A percentile compares a stretch with the other conserved stretches of the same genome.
phyloP scores from a whole-genome alignment of 2,888 invertebrate species.

The Hymenopus coronatus region DNA sequence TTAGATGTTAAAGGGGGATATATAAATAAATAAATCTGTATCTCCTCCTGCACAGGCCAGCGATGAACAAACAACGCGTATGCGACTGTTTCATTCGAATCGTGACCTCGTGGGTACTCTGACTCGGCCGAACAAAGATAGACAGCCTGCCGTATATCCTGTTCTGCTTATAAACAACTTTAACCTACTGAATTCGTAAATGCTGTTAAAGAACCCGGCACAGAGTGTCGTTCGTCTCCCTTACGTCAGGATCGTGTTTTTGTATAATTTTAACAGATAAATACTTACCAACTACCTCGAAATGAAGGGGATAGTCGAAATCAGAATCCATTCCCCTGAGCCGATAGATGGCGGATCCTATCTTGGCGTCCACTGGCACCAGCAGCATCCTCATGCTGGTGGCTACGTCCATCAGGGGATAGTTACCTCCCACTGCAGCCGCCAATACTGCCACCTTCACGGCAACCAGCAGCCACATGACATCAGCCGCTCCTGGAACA shows the following conservation, averaged over 20 bases:
- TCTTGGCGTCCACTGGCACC: conserved; percentile 78
- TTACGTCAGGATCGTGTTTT: not conserved
- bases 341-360: conserved; percentile 82
- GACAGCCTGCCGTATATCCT: too few relatives aligned
- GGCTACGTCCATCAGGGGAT: conserved; percentile 81
- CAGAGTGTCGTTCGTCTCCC: not conserved
- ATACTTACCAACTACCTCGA: conserved; percentile 67
- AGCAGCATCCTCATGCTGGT: conserved; percentile 79
- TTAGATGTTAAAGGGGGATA: too few relatives aligned
- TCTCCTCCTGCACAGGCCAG: too few relatives aligned
- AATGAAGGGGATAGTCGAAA: conserved; percentile 81
- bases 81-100: too few relatives aligned
- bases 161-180: too few relatives aligned
- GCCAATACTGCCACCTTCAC: conserved; percentile 5
- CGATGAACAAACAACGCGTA: too few relatives aligned
- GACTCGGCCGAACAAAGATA: too few relatives aligned
- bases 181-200: too few relatives aligned
- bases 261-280: not conserved
- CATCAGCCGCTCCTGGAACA: not conserved
- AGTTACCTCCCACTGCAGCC: conserved; percentile 47
- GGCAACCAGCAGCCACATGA: not conserved
- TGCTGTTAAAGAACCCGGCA: not conserved
- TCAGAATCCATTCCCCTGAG: conserved; percentile 84
- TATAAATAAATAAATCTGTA: too few relatives aligned
- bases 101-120: too few relatives aligned